Evolutionary conservation across 2,888 invertebrate genomes (phyloP).

Genomic region (Lasioglossum lativentre): DNA sequence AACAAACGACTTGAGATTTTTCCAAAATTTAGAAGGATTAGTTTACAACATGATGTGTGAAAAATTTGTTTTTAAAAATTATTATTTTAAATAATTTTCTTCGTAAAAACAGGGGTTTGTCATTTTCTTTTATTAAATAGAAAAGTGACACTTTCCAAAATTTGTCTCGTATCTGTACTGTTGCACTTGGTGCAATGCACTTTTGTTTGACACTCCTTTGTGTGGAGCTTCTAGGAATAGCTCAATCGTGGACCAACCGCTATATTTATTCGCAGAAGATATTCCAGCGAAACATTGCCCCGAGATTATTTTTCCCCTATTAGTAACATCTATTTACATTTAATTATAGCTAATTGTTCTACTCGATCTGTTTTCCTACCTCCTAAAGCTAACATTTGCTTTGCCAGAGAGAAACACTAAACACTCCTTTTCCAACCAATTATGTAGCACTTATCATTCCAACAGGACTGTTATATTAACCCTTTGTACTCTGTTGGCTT

Average conservation of each 20-base stretch:
- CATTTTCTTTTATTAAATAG: too few relatives aligned
- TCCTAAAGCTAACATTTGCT: neutral
- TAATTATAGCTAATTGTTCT: neutral
- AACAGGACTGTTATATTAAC: neutral
- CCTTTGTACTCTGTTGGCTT: neutral
- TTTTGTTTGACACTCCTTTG: neutral
- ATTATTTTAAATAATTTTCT: too few relatives aligned
- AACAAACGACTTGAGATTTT: too few relatives aligned
- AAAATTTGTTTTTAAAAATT: too few relatives aligned
- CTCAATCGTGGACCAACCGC: neutral
- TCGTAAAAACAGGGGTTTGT: too few relatives aligned
- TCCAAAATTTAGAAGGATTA: too few relatives aligned
- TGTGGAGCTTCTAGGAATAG: neutral
- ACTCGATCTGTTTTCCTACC: neutral
- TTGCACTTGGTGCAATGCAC: neutral
- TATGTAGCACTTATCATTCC: neutral
- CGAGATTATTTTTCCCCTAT: neutral
- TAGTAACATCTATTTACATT: neutral
- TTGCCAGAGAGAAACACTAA: neutral
- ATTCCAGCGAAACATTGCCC: neutral
- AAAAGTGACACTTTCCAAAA: too few relatives aligned
- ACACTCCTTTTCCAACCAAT: neutral
- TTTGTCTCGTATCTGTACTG: too few relatives aligned
- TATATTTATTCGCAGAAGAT: neutral
- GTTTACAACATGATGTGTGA: too few relatives aligned